These are phyloP conservation scores for Paraplagusia blochii DNA, from an alignment of 2,113 vertebrate genomes.

Conservation along the genomic window DNA sequence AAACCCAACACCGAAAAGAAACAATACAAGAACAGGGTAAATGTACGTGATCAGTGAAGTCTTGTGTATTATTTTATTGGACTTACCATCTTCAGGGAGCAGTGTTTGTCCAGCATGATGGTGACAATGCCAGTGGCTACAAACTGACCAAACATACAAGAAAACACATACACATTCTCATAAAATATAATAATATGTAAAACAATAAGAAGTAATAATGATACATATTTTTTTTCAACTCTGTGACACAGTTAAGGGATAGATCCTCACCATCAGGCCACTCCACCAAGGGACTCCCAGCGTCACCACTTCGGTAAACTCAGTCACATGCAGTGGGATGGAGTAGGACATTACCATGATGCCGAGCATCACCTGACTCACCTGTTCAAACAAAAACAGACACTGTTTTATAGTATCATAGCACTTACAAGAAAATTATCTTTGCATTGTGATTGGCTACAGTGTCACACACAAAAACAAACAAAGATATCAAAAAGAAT, in stretches of 20 bases:
- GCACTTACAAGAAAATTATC: neutral
- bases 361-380: slow-evolving; percentile 73
- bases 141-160: slow-evolving; percentile 54
- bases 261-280: slow-evolving; percentile 53
- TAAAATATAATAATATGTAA: neutral
- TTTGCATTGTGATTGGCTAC: neutral
- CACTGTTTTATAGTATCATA: neutral
- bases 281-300: slow-evolving; percentile 76
- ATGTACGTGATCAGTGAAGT: no score
- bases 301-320: slow-evolving; percentile 58
- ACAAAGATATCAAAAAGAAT: no score
- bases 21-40: no score
- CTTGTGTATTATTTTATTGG: neutral
- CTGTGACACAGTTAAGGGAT: no score
- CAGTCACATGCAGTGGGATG: slow-evolving; percentile 59
- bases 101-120: slow-evolving; percentile 62
- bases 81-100: slow-evolving; percentile 67
- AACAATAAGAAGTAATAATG: neutral
- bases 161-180: neutral
- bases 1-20: no score
- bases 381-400: slow-evolving; percentile 47
- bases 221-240: no score
- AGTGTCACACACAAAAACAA: neutral
- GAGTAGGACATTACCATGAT: slow-evolving; percentile 73
- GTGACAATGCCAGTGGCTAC: slow-evolving; percentile 59